Evolutionary conservation across 2,888 invertebrate species (phyloP).

Genomic region (Sphecodes monilicornis): DNA sequence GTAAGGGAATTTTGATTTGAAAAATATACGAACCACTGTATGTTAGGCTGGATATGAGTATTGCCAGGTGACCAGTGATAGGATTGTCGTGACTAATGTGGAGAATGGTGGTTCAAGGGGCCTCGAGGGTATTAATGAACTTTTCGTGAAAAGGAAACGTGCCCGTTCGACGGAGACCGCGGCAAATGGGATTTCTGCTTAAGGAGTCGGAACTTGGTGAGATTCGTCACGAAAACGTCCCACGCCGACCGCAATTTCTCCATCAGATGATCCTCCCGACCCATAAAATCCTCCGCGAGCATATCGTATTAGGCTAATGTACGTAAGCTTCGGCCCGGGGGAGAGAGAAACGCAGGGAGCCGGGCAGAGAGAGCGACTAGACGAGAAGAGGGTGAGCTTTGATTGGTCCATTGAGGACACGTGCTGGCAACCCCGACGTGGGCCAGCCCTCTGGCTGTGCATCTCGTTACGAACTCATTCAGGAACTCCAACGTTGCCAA

Average conservation of each 20-base stretch:
- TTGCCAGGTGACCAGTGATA: not conserved
- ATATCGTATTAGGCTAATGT: slow-evolving; percentile 73
- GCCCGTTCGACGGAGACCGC: not conserved
- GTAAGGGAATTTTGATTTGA: too few relatives aligned
- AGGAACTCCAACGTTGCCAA: slow-evolving; percentile 79
- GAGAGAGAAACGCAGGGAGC: slow-evolving; percentile 49
- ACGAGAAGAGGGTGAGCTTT: slow-evolving; percentile 82
- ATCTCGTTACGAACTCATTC: slow-evolving; percentile 84
- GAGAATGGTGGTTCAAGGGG: not conserved
- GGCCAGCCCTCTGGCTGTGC: slow-evolving; percentile 81
- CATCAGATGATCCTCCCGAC: slow-evolving; percentile 20
- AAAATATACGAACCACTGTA: too few relatives aligned
- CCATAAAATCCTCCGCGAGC: slow-evolving; percentile 50
- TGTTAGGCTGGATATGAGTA: too few relatives aligned
- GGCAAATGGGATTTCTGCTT: not conserved
- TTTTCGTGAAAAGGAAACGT: not conserved
- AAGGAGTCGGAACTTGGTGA: not conserved
- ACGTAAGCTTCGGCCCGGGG: slow-evolving; percentile 54
- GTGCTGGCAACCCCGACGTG: slow-evolving; percentile 79
- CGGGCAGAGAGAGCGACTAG: slow-evolving; percentile 54
- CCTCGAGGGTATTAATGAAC: not conserved
- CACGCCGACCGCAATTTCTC: slow-evolving; percentile 22
- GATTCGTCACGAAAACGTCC: slow-evolving; percentile 29
- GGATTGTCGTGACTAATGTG: not conserved
- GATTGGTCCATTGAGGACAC: slow-evolving; percentile 84